A percentile compares a stretch with the other conserved stretches of the same genome.
These are phyloP conservation scores for Malurus cyaneus DNA, from an alignment of 2,113 vertebrate species.

Conservation along the genomic window DNA sequence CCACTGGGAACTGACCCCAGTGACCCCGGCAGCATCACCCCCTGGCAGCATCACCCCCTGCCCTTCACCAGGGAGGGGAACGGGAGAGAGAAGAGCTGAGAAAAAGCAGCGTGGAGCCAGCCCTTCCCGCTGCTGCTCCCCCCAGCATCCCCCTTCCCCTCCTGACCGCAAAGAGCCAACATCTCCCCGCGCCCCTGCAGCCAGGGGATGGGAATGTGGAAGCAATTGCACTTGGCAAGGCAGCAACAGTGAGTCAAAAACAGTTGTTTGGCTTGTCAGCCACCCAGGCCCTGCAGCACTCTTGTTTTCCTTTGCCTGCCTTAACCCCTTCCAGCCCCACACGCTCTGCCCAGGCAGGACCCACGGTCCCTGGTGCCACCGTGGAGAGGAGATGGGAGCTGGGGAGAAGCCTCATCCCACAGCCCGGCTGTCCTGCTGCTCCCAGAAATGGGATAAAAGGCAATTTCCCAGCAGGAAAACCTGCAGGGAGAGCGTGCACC, in stretches of 20 bases:
- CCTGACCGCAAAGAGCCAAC: background rate
- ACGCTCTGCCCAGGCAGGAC: background rate
- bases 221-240: constrained; percentile 67
- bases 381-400: rapidly evolving
- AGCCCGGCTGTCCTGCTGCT: rapidly evolving
- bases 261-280: constrained; percentile 68
- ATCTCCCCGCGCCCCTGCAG: constrained; percentile 43
- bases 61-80: background rate
- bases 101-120: background rate
- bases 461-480: background rate
- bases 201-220: constrained; percentile 63
- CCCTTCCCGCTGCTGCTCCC: background rate
- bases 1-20: background rate
- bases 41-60: background rate
- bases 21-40: background rate
- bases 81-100: background rate
- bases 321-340: constrained; percentile 35
- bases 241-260: constrained; percentile 64
- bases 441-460: background rate
- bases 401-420: background rate
- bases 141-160: constrained; percentile 45
- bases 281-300: constrained; percentile 63
- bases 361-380: rapidly evolving
- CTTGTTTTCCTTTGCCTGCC: constrained; percentile 27
- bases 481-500: background rate